Evolutionary conservation across 2,113 vertebrate species (phyloP).

Genomic region (Ceyx margarethae): DNA sequence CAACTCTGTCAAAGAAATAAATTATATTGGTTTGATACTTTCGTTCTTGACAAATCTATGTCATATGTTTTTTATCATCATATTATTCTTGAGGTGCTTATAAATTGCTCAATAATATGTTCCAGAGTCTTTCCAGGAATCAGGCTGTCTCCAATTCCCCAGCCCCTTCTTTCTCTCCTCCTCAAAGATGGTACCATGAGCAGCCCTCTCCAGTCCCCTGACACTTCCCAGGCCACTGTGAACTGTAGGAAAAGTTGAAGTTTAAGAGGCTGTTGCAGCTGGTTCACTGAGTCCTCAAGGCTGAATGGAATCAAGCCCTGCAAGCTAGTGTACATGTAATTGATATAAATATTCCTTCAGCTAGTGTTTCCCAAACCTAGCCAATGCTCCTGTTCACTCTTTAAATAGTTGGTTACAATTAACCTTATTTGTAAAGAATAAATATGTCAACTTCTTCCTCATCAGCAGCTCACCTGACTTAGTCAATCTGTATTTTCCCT

Average conservation of each 20-base stretch:
- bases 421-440: background rate
- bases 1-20: conserved; percentile 53
- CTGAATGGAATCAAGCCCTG: background rate
- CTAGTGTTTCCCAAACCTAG: background rate
- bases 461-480: background rate
- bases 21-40: background rate
- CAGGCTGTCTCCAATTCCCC: conserved; percentile 7
- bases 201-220: background rate
- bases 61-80: conserved; percentile 57
- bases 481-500: background rate
- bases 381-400: background rate
- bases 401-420: background rate
- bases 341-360: background rate
- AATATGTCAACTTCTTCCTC: background rate
- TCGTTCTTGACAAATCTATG: conserved; percentile 33
- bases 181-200: conserved; percentile 20
- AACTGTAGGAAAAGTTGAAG: background rate
- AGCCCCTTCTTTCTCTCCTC: conserved; percentile 33
- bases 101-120: conserved; percentile 46
- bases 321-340: background rate
- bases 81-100: conserved; percentile 51
- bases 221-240: background rate
- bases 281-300: background rate
- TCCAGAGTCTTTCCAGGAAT: conserved; percentile 57
- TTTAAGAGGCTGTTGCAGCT: background rate